A percentile compares a stretch with the other conserved stretches of the same genome.
Evolutionary conservation across 2,113 vertebrate species (phyloP).

Genomic region (Varanus salvator): DNA sequence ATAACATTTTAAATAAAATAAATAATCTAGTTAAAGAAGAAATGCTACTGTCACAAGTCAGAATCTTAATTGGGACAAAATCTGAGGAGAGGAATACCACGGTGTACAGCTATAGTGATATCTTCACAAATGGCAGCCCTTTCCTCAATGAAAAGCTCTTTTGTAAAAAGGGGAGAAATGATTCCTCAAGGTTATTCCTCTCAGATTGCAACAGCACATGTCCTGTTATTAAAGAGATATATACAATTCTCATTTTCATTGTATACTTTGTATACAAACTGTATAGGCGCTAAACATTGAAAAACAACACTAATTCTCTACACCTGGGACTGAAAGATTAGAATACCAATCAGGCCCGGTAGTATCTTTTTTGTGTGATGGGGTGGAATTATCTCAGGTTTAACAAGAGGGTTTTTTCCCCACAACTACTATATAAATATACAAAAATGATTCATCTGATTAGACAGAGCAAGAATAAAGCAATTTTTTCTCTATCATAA

Average conservation of each 20-base stretch:
- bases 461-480: constrained; percentile 21
- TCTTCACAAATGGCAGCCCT: neutral
- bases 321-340: constrained; percentile 71
- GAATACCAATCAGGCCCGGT: constrained; percentile 65
- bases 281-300: constrained; percentile 55
- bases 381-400: constrained; percentile 72
- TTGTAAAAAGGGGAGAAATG: neutral
- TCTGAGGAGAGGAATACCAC: neutral
- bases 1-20: too few species aligned
- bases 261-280: constrained; percentile 70
- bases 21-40: neutral
- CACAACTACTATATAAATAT: constrained; percentile 28
- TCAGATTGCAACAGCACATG: constrained; percentile 27
- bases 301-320: constrained; percentile 63
- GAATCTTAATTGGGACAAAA: neutral
- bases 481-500: constrained; percentile 23
- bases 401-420: constrained; percentile 62
- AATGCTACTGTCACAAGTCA: neutral
- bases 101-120: neutral
- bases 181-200: constrained; percentile 17
- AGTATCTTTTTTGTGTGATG: constrained; percentile 60
- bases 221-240: constrained; percentile 42
- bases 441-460: constrained; percentile 31
- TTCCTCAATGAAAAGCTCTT: neutral
- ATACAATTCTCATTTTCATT: constrained; percentile 55